Percentiles rank a stretch among this genome's conserved stretches.
Conservation (phyloP, 2,797 vertebrate genomes). For the Malacoraja senta region DNA sequence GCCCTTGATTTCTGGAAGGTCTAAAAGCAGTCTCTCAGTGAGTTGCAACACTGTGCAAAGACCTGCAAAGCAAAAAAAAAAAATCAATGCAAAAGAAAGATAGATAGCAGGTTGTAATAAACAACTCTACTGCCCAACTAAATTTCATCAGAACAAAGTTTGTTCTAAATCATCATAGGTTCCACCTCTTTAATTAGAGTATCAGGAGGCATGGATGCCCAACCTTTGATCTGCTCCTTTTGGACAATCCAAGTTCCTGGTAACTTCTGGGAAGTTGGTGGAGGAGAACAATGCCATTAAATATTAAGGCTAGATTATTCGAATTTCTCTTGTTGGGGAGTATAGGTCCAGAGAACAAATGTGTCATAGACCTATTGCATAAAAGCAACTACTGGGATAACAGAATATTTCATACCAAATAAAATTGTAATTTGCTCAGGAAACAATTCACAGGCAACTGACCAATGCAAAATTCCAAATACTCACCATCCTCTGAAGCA, state of each 20-base stretch:
- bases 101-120: background rate
- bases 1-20: constrained; percentile 78
- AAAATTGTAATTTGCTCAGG: background rate
- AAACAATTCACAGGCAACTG: background rate
- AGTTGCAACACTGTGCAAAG: constrained; percentile 80
- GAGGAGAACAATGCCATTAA: too few relatives aligned
- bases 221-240: too few relatives aligned
- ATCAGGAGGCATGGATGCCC: background rate
- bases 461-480: background rate
- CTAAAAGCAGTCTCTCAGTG: constrained; percentile 82
- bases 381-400: too few relatives aligned
- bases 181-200: background rate
- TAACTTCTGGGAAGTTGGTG: too few relatives aligned
- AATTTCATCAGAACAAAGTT: background rate
- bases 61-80: constrained; percentile 54
- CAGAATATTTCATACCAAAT: background rate
- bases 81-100: background rate
- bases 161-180: background rate
- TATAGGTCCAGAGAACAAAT: too few relatives aligned
- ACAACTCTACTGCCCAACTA: background rate
- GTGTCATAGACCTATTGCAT: too few relatives aligned
- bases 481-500: constrained; percentile 82
- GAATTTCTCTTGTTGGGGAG: too few relatives aligned
- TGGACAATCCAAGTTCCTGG: too few relatives aligned
- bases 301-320: too few relatives aligned